phyloP scores from a whole-genome alignment of 1,140 invertebrate genomes.

The Papilio glaucus region DNA sequence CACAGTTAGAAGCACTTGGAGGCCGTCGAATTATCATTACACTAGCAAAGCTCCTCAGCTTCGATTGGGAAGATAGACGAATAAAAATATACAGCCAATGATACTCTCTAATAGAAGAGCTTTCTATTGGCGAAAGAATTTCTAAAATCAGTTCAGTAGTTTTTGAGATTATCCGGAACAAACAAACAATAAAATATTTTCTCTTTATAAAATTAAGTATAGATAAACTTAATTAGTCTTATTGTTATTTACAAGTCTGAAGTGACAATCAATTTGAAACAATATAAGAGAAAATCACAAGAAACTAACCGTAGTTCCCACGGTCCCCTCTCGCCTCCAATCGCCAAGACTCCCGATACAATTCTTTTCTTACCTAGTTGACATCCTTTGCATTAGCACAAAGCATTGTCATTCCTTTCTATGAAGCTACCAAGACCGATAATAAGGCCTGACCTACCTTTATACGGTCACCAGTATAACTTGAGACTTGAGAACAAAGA shows the following conservation, averaged over 20 bases:
- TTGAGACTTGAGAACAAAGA: neutral
- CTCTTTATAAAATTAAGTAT: too few relatives aligned
- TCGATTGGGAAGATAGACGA: too few relatives aligned
- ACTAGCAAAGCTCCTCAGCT: too few relatives aligned
- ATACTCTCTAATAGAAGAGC: too few relatives aligned
- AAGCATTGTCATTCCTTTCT: slow-evolving; percentile 21
- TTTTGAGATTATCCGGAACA: too few relatives aligned
- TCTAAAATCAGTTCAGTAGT: too few relatives aligned
- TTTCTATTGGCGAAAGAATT: too few relatives aligned
- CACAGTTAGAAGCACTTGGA: too few relatives aligned
- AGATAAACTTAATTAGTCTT: neutral
- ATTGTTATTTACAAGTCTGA: neutral
- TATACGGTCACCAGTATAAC: slow-evolving; percentile 11
- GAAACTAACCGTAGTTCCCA: neutral
- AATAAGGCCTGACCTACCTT: slow-evolving; percentile 21
- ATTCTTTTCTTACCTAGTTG: slow-evolving; percentile 10
- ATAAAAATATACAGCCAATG: too few relatives aligned
- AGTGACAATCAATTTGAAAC: neutral
- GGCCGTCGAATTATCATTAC: too few relatives aligned
- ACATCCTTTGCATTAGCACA: slow-evolving; percentile 16
- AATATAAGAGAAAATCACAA: neutral
- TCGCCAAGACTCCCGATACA: neutral
- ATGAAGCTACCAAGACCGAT: too few relatives aligned
- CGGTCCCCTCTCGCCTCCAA: neutral
- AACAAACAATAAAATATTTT: too few relatives aligned